A percentile compares a stretch with the other conserved stretches of the same genome.
Conservation (phyloP, 2,888 invertebrate genomes). For the Campoplex nolae region DNA sequence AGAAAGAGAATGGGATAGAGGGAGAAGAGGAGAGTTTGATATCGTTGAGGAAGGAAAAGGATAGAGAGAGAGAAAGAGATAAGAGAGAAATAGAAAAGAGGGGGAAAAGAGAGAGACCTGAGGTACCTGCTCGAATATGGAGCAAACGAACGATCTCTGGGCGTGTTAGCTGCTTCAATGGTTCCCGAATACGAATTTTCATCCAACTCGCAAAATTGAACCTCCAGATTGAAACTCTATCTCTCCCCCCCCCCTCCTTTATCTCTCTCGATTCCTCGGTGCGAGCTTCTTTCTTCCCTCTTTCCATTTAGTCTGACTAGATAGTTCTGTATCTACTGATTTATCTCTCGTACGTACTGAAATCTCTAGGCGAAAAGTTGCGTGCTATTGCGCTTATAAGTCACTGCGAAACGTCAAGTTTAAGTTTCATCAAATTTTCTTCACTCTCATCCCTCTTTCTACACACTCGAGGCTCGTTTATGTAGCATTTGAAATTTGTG, state of each 20-base stretch:
- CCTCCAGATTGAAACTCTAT: conserved; percentile 75
- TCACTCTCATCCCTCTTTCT: neutral
- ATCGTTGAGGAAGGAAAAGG: conserved; percentile 24
- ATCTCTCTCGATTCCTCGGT: conserved; percentile 29
- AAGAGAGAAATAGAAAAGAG: conserved; percentile 7
- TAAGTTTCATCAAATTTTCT: conserved; percentile 12
- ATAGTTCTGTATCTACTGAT: conserved; percentile 38
- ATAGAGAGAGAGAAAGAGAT: neutral
- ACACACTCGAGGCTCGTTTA: neutral
- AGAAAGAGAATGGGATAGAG: neutral
- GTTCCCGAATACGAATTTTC: conserved; percentile 73
- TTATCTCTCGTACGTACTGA: conserved; percentile 9
- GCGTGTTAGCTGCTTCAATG: conserved; percentile 73
- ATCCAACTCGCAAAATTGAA: conserved; percentile 74
- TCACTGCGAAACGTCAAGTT: conserved; percentile 1
- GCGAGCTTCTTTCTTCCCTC: conserved; percentile 2
- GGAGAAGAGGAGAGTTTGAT: conserved; percentile 39
- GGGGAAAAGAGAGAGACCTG: conserved; percentile 47
- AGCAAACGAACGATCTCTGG: conserved; percentile 68
- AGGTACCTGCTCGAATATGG: conserved; percentile 76
- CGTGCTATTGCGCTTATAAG: neutral
- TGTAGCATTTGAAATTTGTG: neutral
- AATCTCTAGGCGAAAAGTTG: neutral
- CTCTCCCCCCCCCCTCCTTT: conserved; percentile 17
- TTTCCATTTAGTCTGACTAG: conserved; percentile 16